Evolutionary conservation across 2,888 invertebrate genomes (phyloP), one percentile per base, ranked within the genome.

Genomic region (Caenorhabditis japonica): DNA sequence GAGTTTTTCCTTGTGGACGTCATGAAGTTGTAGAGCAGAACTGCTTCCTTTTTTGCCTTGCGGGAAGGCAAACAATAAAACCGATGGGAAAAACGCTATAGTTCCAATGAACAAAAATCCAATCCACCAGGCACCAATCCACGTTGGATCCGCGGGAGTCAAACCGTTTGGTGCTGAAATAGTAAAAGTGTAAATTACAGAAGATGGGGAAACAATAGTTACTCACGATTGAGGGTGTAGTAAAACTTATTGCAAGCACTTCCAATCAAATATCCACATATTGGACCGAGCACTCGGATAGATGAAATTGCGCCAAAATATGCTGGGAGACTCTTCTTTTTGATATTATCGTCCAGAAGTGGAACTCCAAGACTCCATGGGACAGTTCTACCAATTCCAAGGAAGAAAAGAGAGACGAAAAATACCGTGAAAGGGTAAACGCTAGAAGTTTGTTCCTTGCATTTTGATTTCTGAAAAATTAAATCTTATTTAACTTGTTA

Each of bases 61-160:
- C 4, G 89, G 89, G 69, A 88, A 89, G 38, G 84, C 83, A 27
- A 87, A 88, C 44, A 89, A 76, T 0, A 87, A 76, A 4, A 89
- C 58, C 0, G 88, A 82, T 7, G 85, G 85, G 13, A 82, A 49
- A 21, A 85, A 51, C 8, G 76, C 41, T 13, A 76, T 49, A n/a
- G 47, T 58, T 41, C 76, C 86, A 34, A 86, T 84, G 43, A 86
- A 75, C 8, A 89, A 58, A 77, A 89, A 89, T 10, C 89, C 88
- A 13, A 88, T 76, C 89, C 89, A 89, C 89, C 89, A 89, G 3
- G 89, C 89, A 4, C 89, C 89, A 33, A 89, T 89, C 89, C 89
- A 89, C 4, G 88, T 84, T 2, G 89, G 88, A 64, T 89, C 89
- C 3, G 80, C 81, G 0, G 87, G 80, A 2, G 82, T 79, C 43